Conservation (phyloP, 2,888 invertebrate genomes). For the Cosmorhoe ocellata region DNA sequence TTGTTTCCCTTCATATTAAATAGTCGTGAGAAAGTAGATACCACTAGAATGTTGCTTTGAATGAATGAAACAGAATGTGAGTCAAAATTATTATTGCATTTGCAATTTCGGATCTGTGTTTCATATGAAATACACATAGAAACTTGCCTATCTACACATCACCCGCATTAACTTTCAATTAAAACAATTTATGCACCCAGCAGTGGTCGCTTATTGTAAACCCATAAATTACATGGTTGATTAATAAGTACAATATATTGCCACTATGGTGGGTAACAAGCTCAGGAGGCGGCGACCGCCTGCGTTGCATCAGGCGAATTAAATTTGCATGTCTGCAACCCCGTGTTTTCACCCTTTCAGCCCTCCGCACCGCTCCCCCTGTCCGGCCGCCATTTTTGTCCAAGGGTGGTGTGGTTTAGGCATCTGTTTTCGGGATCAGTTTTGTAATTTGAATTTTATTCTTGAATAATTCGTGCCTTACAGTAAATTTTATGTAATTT, state of each 20-base stretch:
- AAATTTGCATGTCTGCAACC: conserved; percentile 78
- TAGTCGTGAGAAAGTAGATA: conserved; percentile 15
- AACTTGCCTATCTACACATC: conserved; percentile 21
- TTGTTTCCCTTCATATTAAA: conserved; percentile 7
- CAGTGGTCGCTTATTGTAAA: conserved; percentile 46
- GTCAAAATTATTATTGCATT: neutral
- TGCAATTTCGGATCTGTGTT: neutral
- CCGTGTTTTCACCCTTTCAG: conserved; percentile 49
- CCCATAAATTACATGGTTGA: conserved; percentile 73
- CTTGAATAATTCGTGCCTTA: conserved; percentile 17
- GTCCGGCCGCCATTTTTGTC: conserved; percentile 61
- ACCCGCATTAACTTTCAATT: conserved; percentile 79
- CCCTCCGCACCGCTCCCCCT: conserved; percentile 48
- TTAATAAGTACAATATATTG: conserved; percentile 68
- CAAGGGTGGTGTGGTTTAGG: conserved; percentile 43
- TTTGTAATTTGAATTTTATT: conserved; percentile 43
- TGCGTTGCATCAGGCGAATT: conserved; percentile 66
- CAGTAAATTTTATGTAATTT: conserved; percentile 6
- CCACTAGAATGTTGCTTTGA: neutral
- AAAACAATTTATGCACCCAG: conserved; percentile 70
- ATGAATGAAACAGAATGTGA: neutral
- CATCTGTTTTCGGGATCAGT: conserved; percentile 50
- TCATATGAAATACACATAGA: conserved; percentile 7
- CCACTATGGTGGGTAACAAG: conserved; percentile 60
- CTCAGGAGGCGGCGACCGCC: conserved; percentile 61